Percentiles rank a stretch among this genome's conserved stretches.
These are phyloP conservation scores for Prunella himalayana DNA, from an alignment of 2,113 vertebrate genomes.

Conservation along the genomic window DNA sequence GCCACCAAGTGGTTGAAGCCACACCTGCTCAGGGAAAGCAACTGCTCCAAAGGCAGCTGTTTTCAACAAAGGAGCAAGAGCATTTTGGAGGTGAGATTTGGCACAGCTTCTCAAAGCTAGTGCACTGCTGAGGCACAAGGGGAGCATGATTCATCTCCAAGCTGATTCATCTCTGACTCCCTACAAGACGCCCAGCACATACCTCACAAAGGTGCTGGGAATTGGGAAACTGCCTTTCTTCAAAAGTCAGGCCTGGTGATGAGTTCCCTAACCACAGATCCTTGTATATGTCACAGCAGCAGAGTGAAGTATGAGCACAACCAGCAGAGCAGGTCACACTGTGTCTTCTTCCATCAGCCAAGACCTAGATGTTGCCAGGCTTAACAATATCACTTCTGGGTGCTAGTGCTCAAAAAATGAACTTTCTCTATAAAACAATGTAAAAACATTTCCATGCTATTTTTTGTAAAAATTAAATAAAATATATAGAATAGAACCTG, in stretches of 20 bases:
- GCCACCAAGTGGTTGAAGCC: background rate
- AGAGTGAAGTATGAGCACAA: background rate
- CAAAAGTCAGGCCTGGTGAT: background rate
- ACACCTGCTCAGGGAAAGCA: background rate
- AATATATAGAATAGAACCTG: background rate
- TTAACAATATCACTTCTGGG: background rate
- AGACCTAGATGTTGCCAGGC: background rate
- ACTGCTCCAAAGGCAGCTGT: background rate
- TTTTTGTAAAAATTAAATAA: background rate
- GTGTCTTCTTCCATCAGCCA: background rate
- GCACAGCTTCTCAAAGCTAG: background rate
- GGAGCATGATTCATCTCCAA: accelerated
- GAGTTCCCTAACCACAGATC: background rate
- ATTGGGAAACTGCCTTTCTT: background rate
- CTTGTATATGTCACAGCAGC: background rate
- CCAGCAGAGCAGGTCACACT: background rate
- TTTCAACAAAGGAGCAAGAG: background rate
- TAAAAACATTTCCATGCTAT: background rate
- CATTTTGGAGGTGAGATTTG: background rate
- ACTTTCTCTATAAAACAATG: background rate
- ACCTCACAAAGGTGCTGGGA: background rate
- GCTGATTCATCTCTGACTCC: background rate
- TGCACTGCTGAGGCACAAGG: background rate
- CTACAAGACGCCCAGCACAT: accelerated
- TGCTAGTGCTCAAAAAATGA: background rate